Base-by-base conservation (phyloP, 2,797 vertebrate species). In the Pipistrellus kuhlii region DNA sequence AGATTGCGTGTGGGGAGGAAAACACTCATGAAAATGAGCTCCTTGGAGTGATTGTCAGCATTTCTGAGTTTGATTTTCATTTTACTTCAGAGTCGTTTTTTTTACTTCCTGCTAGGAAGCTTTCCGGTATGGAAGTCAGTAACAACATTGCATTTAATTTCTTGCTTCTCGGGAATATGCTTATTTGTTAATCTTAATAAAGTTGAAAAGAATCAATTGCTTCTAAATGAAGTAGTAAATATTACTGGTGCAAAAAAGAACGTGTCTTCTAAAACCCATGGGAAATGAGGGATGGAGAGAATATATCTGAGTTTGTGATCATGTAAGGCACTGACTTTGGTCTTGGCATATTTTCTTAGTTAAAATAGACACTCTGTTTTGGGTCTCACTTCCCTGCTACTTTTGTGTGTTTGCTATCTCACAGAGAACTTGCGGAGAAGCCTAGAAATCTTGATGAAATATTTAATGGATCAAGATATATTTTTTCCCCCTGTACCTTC, bases 41-140 rank as follows among this genome's bases (percentile, higher is more conserved):
- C 48, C 71, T 93, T 77, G 48, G 72, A 96, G 53, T 81, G 75
- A 92, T 90, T 92, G 91, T 96, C 95, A 97, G 94, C 93, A 78
- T 92, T 96, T 97, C 95, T 90, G 88, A 96, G 87, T 97, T 85
- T 95, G 78, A 92, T 92, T 97, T 95, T 88, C 85, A 87, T 94
- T 96, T 95, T 89, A 94, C 91, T 95, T 90, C 66, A 81, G 85
- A 48, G 80, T 55, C 68, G 35, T 9, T 64, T 81, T 84, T 92
- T 73, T 41, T 77, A 92, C 88, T 89, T 32, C 3, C 69, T 88
- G 35, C 78, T 48, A 94, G 93, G 96, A 85, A 90, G 77, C 73
- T 15, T 83, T 94, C 53, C 66, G 92, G 87, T 14, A 87, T 78
- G 88, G 86, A 76, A 84, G 53, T 93, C n/a, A 82, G 77, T 73